Conservation (phyloP, 37 sponge, comb jelly and placozoan species). For the Ephydatia muelleri region DNA sequence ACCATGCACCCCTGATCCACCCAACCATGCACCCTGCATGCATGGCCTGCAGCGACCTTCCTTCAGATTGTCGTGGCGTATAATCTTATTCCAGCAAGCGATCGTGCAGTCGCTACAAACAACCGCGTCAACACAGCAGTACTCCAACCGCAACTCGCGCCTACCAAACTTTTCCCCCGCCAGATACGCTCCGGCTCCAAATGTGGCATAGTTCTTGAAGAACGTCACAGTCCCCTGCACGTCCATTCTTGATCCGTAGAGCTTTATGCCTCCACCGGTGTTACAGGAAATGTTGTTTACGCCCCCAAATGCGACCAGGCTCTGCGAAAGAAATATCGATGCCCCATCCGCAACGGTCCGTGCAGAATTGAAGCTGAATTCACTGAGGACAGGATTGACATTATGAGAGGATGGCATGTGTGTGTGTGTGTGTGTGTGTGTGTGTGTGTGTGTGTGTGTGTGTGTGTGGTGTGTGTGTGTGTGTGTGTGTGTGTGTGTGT, state of each 20-base stretch:
- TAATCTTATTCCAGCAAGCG: no score
- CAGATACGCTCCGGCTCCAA: constrained; percentile 39
- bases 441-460: constrained; percentile 11
- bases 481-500: constrained; percentile 39
- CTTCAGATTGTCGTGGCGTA: no score
- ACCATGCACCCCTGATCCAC: no score
- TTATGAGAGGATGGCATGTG: constrained; percentile 3
- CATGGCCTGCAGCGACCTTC: no score
- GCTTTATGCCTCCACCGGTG: constrained; percentile 36
- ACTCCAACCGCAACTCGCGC: neutral
- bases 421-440: constrained; percentile 32
- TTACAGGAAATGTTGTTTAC: constrained; percentile 18
- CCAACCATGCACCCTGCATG: no score
- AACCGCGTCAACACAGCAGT: no score
- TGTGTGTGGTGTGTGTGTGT: neutral
- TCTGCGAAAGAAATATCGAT: constrained; percentile 28
- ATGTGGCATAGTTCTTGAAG: constrained; percentile 14
- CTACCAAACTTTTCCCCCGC: constrained; percentile 41
- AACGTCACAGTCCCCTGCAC: constrained; percentile 13
- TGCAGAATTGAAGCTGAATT: constrained; percentile 14
- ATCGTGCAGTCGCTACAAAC: no score
- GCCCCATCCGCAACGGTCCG: neutral
- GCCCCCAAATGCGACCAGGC: constrained; percentile 13
- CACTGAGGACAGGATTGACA: no score
- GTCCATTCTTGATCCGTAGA: constrained; percentile 30